phyloP scores from a whole-genome alignment of 2,113 vertebrate genomes.

The Leptodactylus fuscus region DNA sequence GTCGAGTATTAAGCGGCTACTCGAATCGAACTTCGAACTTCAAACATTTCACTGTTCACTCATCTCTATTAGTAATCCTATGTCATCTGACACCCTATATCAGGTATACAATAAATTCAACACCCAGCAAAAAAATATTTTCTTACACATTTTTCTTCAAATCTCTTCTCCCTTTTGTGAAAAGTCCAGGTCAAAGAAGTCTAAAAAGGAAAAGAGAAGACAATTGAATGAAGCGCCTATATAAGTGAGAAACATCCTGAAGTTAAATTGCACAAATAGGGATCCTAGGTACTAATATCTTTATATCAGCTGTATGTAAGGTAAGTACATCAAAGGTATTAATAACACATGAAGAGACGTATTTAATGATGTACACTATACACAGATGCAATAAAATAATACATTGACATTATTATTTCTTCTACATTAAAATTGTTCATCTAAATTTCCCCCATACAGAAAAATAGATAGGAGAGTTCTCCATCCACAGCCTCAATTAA shows the following conservation, averaged over 20 bases:
- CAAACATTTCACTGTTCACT: no score
- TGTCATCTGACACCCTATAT: no score
- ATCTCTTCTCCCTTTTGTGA: neutral
- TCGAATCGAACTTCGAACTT: no score
- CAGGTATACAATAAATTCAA: neutral
- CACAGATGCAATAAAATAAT: constrained; percentile 15
- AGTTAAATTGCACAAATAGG: neutral
- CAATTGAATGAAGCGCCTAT: neutral
- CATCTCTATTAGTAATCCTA: no score
- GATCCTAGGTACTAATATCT: no score
- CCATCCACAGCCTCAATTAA: constrained; percentile 40
- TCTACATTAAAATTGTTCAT: constrained; percentile 25
- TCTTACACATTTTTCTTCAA: neutral
- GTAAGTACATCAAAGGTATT: neutral
- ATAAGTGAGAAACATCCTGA: neutral
- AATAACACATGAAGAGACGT: neutral
- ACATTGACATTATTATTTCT: neutral
- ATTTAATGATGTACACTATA: neutral
- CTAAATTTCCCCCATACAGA: constrained; percentile 24
- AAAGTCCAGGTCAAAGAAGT: neutral
- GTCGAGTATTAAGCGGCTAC: no score
- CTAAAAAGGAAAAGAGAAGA: neutral
- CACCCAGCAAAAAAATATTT: neutral
- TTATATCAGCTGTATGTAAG: neutral
- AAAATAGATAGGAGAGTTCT: constrained; percentile 43